These are phyloP conservation scores for Albula goreensis DNA, from an alignment of 2,113 vertebrate species.

Conservation along the genomic window DNA sequence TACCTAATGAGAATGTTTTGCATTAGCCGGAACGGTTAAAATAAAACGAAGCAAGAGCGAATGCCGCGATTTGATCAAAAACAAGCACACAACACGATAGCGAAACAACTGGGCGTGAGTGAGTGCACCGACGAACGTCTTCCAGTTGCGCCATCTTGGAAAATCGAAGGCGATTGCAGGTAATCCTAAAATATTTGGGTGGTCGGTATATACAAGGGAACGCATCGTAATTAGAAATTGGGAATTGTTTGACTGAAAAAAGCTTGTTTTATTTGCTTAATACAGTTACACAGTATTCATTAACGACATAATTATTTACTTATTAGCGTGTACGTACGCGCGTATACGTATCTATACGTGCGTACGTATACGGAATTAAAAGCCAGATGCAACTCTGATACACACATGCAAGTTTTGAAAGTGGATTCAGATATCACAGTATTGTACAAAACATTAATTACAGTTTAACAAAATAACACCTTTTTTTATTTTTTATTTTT, in stretches of 20 bases:
- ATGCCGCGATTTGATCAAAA: conserved; percentile 46
- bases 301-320: conserved; percentile 60
- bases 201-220: conserved; percentile 87
- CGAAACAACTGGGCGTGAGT: conserved; percentile 41
- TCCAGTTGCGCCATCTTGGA: conserved; percentile 65
- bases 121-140: conserved; percentile 55
- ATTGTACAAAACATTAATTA: conserved; percentile 95
- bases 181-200: conserved; percentile 70
- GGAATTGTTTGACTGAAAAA: conserved; percentile 60
- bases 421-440: conserved; percentile 83
- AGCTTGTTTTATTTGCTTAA: conserved; percentile 72
- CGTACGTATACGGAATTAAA: conserved; percentile 59
- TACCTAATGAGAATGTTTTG: conserved; percentile 20
- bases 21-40: neutral
- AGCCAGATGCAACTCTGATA: conserved; percentile 72
- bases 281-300: conserved; percentile 71
- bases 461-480: conserved; percentile 86
- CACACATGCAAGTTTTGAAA: conserved; percentile 89
- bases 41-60: conserved; percentile 25
- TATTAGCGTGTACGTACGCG: conserved; percentile 1
- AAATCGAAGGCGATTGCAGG: conserved; percentile 67
- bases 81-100: conserved; percentile 52
- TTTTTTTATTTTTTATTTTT: conserved; percentile 39
- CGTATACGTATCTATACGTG: neutral
- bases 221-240: conserved; percentile 80